Conservation (phyloP, 2,113 vertebrate species). For the Thunnus thynnus region DNA sequence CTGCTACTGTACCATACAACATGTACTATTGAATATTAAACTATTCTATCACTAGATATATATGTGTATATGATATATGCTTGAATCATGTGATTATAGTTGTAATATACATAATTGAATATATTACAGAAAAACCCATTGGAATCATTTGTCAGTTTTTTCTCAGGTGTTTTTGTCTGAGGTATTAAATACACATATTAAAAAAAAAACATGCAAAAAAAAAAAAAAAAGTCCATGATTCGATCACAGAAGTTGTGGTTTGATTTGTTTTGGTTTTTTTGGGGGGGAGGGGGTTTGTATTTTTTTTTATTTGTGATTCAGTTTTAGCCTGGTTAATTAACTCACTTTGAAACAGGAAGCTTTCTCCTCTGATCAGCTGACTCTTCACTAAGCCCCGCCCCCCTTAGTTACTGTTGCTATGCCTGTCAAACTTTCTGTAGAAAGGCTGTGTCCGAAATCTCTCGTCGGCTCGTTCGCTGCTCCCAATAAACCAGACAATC, state of each 20-base stretch:
- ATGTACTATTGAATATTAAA: slow-evolving; percentile 81
- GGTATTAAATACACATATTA: slow-evolving; percentile 69
- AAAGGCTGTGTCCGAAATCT: too few species aligned
- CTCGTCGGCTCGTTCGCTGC: too few species aligned
- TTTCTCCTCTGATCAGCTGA: slow-evolving; percentile 6
- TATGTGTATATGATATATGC: slow-evolving; percentile 87
- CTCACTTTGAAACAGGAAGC: neutral
- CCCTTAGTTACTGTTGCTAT: neutral
- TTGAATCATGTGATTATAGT: slow-evolving; percentile 85
- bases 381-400: slow-evolving; percentile 38
- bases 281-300: slow-evolving; percentile 1
- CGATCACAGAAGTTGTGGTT: slow-evolving; percentile 59
- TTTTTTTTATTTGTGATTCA: slow-evolving; percentile 18
- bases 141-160: slow-evolving; percentile 80
- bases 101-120: slow-evolving; percentile 86
- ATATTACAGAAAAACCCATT: slow-evolving; percentile 76
- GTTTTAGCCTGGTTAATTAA: slow-evolving; percentile 30
- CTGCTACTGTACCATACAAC: slow-evolving; percentile 84
- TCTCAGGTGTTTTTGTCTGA: slow-evolving; percentile 84
- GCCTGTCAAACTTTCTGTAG: neutral
- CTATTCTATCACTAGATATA: slow-evolving; percentile 84
- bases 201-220: slow-evolving; percentile 34
- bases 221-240: slow-evolving; percentile 43
- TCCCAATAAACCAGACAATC: too few species aligned
- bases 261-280: slow-evolving; percentile 22